Evolutionary conservation across 2,888 invertebrate species (phyloP).

Genomic region (Synanthedon formicaeformis): DNA sequence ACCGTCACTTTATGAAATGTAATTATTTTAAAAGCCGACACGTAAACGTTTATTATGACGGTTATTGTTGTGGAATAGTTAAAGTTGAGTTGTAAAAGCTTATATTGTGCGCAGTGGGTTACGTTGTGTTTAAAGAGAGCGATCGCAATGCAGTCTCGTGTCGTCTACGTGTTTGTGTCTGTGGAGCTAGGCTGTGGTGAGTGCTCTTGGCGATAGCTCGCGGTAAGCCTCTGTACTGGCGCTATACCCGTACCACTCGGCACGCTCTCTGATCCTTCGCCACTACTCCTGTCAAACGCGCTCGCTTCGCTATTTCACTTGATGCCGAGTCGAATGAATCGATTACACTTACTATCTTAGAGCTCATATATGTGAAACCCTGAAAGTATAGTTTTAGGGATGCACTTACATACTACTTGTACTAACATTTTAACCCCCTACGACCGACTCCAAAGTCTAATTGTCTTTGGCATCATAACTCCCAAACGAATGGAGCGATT

Average conservation of each 20-base stretch:
- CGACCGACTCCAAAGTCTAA: too few species aligned
- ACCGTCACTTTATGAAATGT: not conserved
- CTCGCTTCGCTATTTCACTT: too few species aligned
- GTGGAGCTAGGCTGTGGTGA: constrained; percentile 5
- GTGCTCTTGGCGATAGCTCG: constrained; percentile 31
- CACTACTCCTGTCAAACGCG: not conserved
- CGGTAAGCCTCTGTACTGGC: constrained; percentile 25
- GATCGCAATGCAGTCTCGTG: not conserved
- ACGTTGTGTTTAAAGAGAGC: not conserved
- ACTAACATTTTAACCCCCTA: too few species aligned
- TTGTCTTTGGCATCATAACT: too few species aligned
- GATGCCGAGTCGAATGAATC: too few species aligned
- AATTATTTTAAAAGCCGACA: not conserved
- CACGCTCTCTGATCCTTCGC: constrained; percentile 14
- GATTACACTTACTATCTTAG: too few species aligned
- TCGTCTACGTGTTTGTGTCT: not conserved
- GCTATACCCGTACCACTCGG: constrained; percentile 18
- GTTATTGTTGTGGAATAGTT: not conserved
- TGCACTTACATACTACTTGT: too few species aligned
- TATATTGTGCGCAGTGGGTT: not conserved
- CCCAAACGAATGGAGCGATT: too few species aligned
- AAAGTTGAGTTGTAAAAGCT: not conserved
- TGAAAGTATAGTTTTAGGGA: too few species aligned
- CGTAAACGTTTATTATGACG: not conserved
- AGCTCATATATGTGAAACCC: too few species aligned